Evolutionary conservation across 2,888 invertebrate genomes (phyloP).

Genomic region (Pandemis cinnamomeana): DNA sequence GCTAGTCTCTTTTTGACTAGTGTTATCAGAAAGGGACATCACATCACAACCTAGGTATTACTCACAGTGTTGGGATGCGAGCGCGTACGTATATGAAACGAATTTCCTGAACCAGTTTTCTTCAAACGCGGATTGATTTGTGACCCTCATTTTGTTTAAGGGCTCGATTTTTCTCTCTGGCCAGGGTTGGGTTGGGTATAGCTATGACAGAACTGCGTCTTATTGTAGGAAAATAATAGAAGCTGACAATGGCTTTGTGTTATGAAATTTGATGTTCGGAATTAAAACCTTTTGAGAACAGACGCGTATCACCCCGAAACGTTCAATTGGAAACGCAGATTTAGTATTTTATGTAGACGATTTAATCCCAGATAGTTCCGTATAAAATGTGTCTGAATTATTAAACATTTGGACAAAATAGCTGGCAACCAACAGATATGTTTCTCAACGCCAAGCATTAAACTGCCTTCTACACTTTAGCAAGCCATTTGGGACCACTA

Average conservation of each 20-base stretch:
- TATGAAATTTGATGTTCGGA: too few species aligned
- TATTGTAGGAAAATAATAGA: too few species aligned
- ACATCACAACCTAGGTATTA: too few species aligned
- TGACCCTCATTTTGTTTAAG: not conserved
- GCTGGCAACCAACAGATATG: not conserved
- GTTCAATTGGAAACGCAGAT: not conserved
- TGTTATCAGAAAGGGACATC: not conserved
- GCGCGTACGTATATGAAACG: too few species aligned
- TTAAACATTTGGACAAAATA: too few species aligned
- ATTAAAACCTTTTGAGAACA: too few species aligned
- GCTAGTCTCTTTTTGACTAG: not conserved
- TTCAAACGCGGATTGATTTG: conserved; percentile 9
- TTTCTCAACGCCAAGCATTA: not conserved
- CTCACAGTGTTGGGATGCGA: too few species aligned
- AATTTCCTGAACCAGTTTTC: not conserved
- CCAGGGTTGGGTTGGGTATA: too few species aligned
- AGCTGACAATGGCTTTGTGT: too few species aligned
- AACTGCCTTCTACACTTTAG: not conserved
- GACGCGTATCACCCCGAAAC: too few species aligned
- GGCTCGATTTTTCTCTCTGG: not conserved
- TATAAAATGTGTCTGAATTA: not conserved
- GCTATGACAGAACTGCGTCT: too few species aligned
- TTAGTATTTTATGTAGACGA: conserved; percentile 8
- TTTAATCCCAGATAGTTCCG: not conserved
- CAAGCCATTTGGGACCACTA: conserved; percentile 12